Conservation (phyloP, 2,888 invertebrate species). For the Himalopsyche japonica region DNA sequence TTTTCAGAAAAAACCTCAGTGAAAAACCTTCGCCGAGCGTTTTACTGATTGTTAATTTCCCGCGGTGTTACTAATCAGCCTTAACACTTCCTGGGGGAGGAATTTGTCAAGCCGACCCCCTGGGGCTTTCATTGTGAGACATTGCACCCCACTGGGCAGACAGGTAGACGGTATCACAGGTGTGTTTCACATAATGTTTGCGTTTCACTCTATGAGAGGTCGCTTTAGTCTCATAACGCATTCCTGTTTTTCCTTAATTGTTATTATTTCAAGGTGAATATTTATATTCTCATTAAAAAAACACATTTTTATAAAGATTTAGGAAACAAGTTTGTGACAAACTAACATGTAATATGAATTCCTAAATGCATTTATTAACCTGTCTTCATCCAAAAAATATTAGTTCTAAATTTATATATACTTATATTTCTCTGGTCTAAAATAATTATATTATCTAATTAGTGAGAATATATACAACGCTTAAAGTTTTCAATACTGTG, state of each 20-base stretch:
- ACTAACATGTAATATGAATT: not conserved
- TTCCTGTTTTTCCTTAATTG: not conserved
- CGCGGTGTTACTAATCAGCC: constrained; percentile 1
- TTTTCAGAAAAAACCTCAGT: not conserved
- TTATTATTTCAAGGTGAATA: not conserved
- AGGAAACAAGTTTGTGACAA: not conserved
- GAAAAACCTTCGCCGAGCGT: not conserved
- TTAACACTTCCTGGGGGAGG: constrained; percentile 1
- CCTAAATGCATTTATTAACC: not conserved
- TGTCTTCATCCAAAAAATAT: too few species aligned
- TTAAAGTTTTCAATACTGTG: too few species aligned
- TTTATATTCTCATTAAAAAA: not conserved
- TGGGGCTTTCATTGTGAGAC: not conserved
- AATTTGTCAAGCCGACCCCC: not conserved
- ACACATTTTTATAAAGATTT: not conserved
- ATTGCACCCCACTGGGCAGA: not conserved
- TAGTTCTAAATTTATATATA: too few species aligned
- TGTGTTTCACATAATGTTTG: not conserved
- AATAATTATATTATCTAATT: too few species aligned
- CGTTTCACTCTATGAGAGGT: not conserved
- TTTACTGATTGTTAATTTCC: constrained; percentile 1
- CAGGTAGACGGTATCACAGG: not conserved
- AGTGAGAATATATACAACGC: too few species aligned
- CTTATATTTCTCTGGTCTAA: too few species aligned
- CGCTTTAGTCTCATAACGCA: not conserved